Conservation (phyloP, 2,113 vertebrate genomes). For the Butorides virescens region DNA sequence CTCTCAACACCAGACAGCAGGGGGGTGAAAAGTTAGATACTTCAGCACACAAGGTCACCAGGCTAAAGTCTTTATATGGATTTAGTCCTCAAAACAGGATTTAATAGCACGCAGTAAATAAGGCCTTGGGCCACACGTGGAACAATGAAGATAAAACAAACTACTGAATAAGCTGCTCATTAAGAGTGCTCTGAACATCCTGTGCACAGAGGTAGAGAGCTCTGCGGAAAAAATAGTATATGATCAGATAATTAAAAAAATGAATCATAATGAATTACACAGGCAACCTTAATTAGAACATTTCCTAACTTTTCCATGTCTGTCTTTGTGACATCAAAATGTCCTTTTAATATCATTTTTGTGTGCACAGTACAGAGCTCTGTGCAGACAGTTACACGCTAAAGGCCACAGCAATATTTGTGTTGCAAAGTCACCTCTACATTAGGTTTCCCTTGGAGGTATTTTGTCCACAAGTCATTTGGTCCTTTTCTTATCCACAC, state of each 20-base stretch:
- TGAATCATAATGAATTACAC: conserved; percentile 51
- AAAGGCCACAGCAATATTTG: neutral
- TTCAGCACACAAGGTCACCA: conserved; percentile 29
- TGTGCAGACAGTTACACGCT: neutral
- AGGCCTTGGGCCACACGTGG: conserved; percentile 61
- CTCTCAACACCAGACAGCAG: conserved; percentile 33
- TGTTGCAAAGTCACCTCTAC: neutral
- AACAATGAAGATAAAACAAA: conserved; percentile 63
- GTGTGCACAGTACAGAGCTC: neutral
- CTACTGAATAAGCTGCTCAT: conserved; percentile 39
- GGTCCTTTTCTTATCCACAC: neutral
- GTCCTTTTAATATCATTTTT: neutral
- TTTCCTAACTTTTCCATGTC: conserved; percentile 11
- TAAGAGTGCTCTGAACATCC: conserved; percentile 45
- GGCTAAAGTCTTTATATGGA: conserved; percentile 61
- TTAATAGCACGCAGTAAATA: conserved; percentile 53
- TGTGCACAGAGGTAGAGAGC: conserved; percentile 20
- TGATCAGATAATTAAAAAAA: conserved; percentile 45
- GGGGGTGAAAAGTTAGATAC: neutral
- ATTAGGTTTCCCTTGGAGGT: neutral
- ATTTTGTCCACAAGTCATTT: neutral
- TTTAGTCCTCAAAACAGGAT: conserved; percentile 59
- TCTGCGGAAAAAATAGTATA: conserved; percentile 46
- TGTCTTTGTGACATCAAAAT: neutral
- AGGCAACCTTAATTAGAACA: conserved; percentile 20